Base-by-base conservation (phyloP, 2,888 invertebrate genomes). In the Mythimna lalbum region DNA sequence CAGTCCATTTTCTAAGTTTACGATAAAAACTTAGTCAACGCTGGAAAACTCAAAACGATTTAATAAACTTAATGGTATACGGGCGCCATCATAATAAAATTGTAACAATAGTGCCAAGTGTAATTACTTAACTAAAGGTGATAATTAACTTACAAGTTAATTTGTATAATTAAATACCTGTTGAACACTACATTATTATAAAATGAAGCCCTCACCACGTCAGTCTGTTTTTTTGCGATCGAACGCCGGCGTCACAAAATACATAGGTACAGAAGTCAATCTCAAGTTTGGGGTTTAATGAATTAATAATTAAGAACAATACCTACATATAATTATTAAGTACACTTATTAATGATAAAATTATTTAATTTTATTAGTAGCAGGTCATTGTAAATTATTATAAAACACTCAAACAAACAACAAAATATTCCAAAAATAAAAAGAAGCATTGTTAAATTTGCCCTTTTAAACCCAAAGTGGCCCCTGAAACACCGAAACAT, bases 401-500 rank as follows among this genome's bases (percentile, higher is more conserved):
- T 39, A 17, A 43, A 43, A 17, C 14, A 43, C 17, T 43, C 6
- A 17, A 73, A 36, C 27, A 2, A 7, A 21, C 43, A 27, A 23
- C 61, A 27, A 10, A 27, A 57, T 60, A 63, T 57, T 12, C 63
- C 17, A 60, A 36, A 60, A 61, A 62, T 36, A 57, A 49, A 56
- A 43, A 19, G 14, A 39, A 33, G 19, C 71, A 61, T 61, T 67
- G 61, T 64, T 63, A 39, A 79, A 79, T 71, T 31, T 12, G 14
- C 55, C 50, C 67, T 27, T n/a, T 62, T 23, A 19, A 65, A n/a
- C 59, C 21, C 55, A n/a, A 68, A 67, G 31, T 63, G 43, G 50
- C 19, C 39, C 36, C n/a, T 23, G 50, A 61, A 70, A 78, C 59
- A 76, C 52, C 33, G 63, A 78, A 79, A 66, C 36, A 50, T 14